These are phyloP conservation scores for Conops quadrifasciatus DNA, from an alignment of 2,888 invertebrate species.

Conservation along the genomic window DNA sequence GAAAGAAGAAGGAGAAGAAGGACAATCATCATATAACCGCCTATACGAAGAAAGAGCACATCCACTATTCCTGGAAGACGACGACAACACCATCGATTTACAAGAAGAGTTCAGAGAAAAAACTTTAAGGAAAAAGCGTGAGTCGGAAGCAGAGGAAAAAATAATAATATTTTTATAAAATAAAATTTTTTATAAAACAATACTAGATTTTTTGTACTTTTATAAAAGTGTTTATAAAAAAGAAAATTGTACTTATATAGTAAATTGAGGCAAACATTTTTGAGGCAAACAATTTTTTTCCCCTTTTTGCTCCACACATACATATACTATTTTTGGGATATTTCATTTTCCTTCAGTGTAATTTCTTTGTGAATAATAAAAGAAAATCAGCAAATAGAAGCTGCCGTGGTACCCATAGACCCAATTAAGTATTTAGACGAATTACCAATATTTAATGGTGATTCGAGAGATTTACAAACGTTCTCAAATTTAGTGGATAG, in stretches of 20 bases:
- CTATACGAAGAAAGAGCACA: neutral
- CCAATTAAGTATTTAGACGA: neutral
- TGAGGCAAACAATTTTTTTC: no score
- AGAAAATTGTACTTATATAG: no score
- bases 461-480: neutral
- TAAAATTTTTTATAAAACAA: no score
- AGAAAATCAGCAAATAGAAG: neutral
- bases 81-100: neutral
- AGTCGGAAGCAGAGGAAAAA: no score
- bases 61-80: neutral
- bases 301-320: no score
- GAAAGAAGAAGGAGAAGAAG: neutral
- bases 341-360: neutral
- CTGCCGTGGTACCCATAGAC: conserved; percentile 11
- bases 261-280: neutral
- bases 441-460: neutral
- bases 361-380: neutral
- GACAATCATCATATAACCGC: neutral
- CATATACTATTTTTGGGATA: neutral
- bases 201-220: no score
- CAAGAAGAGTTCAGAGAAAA: neutral
- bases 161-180: no score
- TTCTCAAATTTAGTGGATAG: conserved; percentile 12
- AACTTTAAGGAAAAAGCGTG: neutral
- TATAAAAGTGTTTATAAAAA: no score